Evolutionary conservation across 2,113 vertebrate species (phyloP).

Genomic region (Talpa occidentalis): DNA sequence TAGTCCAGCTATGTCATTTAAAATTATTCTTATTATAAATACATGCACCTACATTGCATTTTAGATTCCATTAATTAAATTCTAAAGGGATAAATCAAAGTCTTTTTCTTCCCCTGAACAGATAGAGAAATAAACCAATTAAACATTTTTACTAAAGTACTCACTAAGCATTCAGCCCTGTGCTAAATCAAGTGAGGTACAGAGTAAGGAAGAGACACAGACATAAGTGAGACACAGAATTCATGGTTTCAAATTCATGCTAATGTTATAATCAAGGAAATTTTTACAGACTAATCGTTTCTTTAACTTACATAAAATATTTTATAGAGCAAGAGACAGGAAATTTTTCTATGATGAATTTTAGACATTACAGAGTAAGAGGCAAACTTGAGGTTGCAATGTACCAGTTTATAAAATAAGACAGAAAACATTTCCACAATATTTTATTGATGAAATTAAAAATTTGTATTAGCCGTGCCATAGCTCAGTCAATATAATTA

Average conservation of each 20-base stretch:
- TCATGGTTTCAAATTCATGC: not conserved
- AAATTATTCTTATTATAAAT: not conserved
- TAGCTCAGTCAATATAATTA: not conserved
- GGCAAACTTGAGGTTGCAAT: not conserved
- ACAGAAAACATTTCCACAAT: not conserved
- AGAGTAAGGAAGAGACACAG: not conserved
- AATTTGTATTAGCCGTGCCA: not conserved
- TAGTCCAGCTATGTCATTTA: not conserved
- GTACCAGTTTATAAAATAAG: not conserved
- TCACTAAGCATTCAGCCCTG: not conserved
- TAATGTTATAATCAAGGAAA: not conserved
- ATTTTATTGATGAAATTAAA: not conserved
- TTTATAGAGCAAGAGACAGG: slow-evolving; percentile 11
- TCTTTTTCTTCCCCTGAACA: not conserved
- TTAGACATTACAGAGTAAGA: not conserved
- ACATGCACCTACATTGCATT: not conserved
- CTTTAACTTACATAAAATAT: not conserved
- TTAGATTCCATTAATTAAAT: not conserved
- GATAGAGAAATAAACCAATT: not conserved
- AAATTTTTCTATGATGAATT: not conserved
- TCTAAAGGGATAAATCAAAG: not conserved
- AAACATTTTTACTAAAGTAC: not conserved
- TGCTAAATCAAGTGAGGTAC: not conserved
- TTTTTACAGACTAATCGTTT: slow-evolving; percentile 24
- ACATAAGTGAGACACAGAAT: not conserved